Percentiles rank a stretch among this genome's conserved stretches.
Conservation (phyloP, 2,888 invertebrate species). For the Buathra laborator region DNA sequence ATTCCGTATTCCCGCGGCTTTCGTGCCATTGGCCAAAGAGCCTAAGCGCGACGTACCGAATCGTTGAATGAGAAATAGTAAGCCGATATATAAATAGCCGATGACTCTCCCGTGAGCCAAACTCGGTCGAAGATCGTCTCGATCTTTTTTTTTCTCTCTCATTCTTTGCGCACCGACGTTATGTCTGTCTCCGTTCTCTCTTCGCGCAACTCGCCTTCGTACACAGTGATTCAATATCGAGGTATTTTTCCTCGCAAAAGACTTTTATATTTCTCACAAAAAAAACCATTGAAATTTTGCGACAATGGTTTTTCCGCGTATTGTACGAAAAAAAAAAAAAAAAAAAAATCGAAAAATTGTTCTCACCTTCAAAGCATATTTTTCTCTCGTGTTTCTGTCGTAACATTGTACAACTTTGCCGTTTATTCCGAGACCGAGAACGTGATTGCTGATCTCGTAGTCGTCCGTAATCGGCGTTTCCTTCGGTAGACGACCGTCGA, state of each 20-base stretch:
- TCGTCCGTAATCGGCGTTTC: conserved; percentile 94
- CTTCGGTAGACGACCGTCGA: conserved; percentile 88
- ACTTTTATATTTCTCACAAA: conserved; percentile 24
- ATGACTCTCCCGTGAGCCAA: conserved; percentile 76
- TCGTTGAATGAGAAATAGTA: conserved; percentile 79
- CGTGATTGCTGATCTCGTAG: conserved; percentile 96
- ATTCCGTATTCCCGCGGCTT: conserved; percentile 21
- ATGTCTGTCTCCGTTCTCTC: conserved; percentile 20
- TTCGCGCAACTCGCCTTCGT: not conserved
- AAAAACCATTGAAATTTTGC: not conserved
- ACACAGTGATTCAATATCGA: conserved; percentile 29
- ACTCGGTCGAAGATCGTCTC: conserved; percentile 60
- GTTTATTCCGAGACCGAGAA: conserved; percentile 98
- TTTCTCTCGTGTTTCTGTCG: conserved; percentile 90
- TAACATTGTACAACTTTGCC: conserved; percentile 99
- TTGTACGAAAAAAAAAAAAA: not conserved
- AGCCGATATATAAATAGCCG: conserved; percentile 79
- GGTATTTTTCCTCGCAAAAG: conserved; percentile 11
- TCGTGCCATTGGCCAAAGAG: conserved; percentile 10
- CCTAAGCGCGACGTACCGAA: conserved; percentile 63
- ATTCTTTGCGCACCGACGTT: conserved; percentile 1
- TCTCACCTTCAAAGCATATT: conserved; percentile 96
- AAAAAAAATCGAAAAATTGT: conserved; percentile 24
- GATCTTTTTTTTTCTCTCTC: conserved; percentile 27
- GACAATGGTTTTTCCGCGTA: conserved; percentile 6